Evolutionary conservation across 2,888 invertebrate species (phyloP).

Genomic region (Ophioninae sp.): DNA sequence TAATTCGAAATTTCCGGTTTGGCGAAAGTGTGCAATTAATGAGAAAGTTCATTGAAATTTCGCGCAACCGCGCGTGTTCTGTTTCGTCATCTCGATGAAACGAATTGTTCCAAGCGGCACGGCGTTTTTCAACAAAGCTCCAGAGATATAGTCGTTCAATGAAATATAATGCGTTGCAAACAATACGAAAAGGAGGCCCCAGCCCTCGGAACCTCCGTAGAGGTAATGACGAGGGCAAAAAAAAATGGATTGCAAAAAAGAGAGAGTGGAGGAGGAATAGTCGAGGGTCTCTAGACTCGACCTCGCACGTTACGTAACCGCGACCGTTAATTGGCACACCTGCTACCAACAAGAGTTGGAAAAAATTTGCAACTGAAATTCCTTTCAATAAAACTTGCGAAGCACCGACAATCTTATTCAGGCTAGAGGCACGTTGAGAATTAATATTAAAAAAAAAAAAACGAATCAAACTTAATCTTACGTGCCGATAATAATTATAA

Average conservation of each 20-base stretch:
- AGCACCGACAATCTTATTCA: background rate
- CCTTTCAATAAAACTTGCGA: slow-evolving; percentile 22
- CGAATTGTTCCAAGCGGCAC: slow-evolving; percentile 45
- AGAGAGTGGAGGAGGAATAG: background rate
- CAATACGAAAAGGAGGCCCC: slow-evolving; percentile 5
- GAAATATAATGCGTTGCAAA: slow-evolving; percentile 14
- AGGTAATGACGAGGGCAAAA: slow-evolving; percentile 7
- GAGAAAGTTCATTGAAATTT: background rate
- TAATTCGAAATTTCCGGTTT: too few relatives aligned
- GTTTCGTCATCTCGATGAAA: background rate
- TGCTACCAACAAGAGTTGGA: slow-evolving; percentile 12
- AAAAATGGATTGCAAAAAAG: slow-evolving; percentile 1
- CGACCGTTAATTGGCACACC: slow-evolving; percentile 51
- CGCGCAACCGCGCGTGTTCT: background rate
- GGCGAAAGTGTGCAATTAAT: too few relatives aligned
- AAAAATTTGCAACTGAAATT: slow-evolving; percentile 37
- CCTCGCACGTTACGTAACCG: slow-evolving; percentile 32
- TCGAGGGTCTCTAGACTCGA: slow-evolving; percentile 37
- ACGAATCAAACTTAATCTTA: background rate
- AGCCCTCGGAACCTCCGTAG: slow-evolving; percentile 3
- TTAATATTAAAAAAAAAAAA: background rate
- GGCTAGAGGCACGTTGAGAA: background rate
- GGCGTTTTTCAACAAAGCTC: background rate
- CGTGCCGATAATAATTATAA: too few relatives aligned
- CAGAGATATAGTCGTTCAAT: slow-evolving; percentile 27